A percentile compares a stretch with the other conserved stretches of the same genome.
These are phyloP conservation scores for Heliconius sara DNA, from an alignment of 2,888 invertebrate genomes.

Conservation along the genomic window DNA sequence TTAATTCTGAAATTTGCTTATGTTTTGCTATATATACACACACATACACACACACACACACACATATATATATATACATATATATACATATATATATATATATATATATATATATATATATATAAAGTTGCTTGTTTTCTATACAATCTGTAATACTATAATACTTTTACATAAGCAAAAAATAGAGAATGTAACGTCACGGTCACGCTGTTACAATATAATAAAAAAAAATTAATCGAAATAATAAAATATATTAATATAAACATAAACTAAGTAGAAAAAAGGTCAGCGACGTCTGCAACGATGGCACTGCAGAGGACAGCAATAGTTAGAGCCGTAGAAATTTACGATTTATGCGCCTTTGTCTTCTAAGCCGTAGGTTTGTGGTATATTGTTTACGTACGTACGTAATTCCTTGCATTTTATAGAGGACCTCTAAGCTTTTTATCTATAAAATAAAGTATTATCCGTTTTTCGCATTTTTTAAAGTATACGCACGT, in stretches of 20 bases:
- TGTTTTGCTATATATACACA: no score
- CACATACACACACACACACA: no score
- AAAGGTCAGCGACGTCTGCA: constrained; percentile 15
- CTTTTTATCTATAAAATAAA: background rate
- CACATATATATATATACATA: no score
- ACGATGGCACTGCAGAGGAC: constrained; percentile 11
- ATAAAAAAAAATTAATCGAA: no score
- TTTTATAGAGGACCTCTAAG: background rate
- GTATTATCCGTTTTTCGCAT: background rate
- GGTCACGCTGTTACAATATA: no score
- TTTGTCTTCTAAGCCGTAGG: constrained; percentile 25
- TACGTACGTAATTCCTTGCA: background rate
- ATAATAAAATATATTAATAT: background rate
- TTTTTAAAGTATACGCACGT: background rate
- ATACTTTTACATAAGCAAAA: no score
- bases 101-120: no score
- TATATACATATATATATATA: no score
- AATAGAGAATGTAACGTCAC: no score
- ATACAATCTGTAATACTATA: no score
- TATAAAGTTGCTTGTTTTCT: no score
- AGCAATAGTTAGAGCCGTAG: constrained; percentile 7
- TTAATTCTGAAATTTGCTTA: no score
- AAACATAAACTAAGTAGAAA: background rate
- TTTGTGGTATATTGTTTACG: constrained; percentile 15
- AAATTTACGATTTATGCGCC: constrained; percentile 32